Evolutionary conservation across 1,140 invertebrate species (phyloP).

Genomic region (Brachionus asplanchnoidis): DNA sequence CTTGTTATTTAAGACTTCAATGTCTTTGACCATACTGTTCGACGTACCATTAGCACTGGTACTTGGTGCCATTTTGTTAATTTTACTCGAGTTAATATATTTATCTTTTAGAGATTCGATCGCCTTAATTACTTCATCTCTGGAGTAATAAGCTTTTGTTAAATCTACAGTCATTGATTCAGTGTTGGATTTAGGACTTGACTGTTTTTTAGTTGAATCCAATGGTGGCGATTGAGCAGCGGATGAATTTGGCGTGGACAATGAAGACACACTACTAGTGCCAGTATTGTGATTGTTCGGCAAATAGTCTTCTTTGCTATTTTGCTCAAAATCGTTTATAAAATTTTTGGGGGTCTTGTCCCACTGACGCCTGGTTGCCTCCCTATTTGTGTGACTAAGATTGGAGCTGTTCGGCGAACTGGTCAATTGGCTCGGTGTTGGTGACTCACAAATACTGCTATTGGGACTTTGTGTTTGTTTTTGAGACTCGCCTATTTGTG

Average conservation of each 20-base stretch:
- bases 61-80: background rate
- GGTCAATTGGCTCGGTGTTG: slow-evolving; percentile 1
- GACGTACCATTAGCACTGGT: background rate
- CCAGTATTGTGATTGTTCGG: background rate
- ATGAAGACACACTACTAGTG: slow-evolving; percentile 7
- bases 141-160: slow-evolving; percentile 22
- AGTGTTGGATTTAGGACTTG: background rate
- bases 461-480: background rate
- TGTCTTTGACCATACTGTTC: slow-evolving; percentile 28
- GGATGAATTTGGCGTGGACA: slow-evolving; percentile 8
- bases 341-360: slow-evolving; percentile 32
- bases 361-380: slow-evolving; percentile 25
- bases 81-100: background rate
- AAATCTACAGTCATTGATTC: background rate
- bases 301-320: background rate
- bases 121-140: slow-evolving; percentile 23
- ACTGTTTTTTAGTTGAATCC: background rate
- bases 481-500: background rate
- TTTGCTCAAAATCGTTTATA: slow-evolving; percentile 1
- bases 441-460: slow-evolving; percentile 9
- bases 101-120: slow-evolving; percentile 12
- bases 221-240: slow-evolving; percentile 35
- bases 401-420: slow-evolving; percentile 9
- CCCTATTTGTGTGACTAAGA: background rate
- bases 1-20: slow-evolving; percentile 27